Base-by-base conservation (phyloP, 2,797 vertebrate species). In the Neoniphon sammara region DNA sequence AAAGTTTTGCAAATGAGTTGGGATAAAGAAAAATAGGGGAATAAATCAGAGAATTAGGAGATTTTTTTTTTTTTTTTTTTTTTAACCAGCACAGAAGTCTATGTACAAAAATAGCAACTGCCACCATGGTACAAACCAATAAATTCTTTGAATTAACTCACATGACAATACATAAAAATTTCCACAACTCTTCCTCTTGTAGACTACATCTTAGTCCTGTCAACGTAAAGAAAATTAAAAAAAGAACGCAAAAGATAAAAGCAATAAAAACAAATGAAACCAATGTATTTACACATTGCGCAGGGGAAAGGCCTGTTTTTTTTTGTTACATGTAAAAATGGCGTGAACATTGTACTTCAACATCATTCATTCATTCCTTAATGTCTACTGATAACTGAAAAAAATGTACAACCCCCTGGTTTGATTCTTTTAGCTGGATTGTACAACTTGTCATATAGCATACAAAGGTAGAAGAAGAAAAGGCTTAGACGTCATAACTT, bases 391-490 rank as follows among this genome's bases (percentile, higher is more conserved):
- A 75, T 83, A 83, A 84, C 86, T 87, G 39, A 23, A 78, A 30
- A 44, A 63, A 82, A 81, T 85, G 75, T 90, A 80, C 80, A 92
- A 72, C 77, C 63, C 68, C 83, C 83, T 44, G 77, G 84, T 82
- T 86, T 78, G 85, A 78, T 85, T 84, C 83, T 76, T 82, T 84
- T 77, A 82, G 87, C 82, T 88, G 71, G 91, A 88, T 86, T 92
- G 90, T 92, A 93, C 85, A 89, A 78, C 88, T 92, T 90, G 56
- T 89, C 89, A 91, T 90, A 93, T 72, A 84, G 70, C 90, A 92
- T 89, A 94, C 90, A 94, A 80, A 77, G 68, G 70, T 80, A 54
- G 77, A 61, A 75, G 57, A 91, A 93, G 93, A 88, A 72, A 90
- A 90, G 86, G 87, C 82, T 83, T 25, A 75, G 81, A 87, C 66